Percentiles rank a stretch among this genome's conserved stretches.
Evolutionary conservation across 2,113 vertebrate species (phyloP).

Genomic region (Neoarius graeffei): DNA sequence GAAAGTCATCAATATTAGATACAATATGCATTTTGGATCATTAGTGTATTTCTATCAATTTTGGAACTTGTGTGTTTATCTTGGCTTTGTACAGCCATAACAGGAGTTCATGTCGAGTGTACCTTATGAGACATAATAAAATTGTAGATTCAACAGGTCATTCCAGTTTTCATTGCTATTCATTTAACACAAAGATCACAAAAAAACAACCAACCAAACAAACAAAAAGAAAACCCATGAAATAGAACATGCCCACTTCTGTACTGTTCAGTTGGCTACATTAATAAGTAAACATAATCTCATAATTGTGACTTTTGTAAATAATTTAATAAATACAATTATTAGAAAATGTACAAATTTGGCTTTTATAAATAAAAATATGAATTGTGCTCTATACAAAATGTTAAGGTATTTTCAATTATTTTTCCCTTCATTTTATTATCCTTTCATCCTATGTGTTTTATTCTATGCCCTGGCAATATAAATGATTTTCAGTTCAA

Average conservation of each 20-base stretch:
- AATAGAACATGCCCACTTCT: conserved; percentile 33
- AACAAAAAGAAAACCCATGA: conserved; percentile 17
- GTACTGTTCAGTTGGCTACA: conserved; percentile 36
- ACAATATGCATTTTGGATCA: neutral
- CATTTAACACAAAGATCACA: conserved; percentile 9
- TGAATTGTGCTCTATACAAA: neutral
- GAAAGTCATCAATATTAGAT: neutral
- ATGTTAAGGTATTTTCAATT: neutral
- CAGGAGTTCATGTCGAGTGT: neutral
- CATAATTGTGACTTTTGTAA: conserved; percentile 8
- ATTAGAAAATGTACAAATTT: neutral
- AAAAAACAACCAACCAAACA: no score
- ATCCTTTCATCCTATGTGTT: neutral
- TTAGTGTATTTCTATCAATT: neutral
- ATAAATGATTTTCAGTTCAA: neutral
- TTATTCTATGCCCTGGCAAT: neutral
- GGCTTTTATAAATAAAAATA: conserved; percentile 20
- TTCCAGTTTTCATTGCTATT: conserved; percentile 16
- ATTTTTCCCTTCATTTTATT: neutral
- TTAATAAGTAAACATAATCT: conserved; percentile 26
- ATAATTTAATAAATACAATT: conserved; percentile 48
- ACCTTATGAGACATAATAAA: neutral
- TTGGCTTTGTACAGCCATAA: conserved; percentile 1
- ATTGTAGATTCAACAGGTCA: conserved; percentile 6
- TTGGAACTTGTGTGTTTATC: neutral